Evolutionary conservation across 1,140 invertebrate species (phyloP), one percentile per base, ranked within the genome.

Genomic region (Zaprionus taronus): DNA sequence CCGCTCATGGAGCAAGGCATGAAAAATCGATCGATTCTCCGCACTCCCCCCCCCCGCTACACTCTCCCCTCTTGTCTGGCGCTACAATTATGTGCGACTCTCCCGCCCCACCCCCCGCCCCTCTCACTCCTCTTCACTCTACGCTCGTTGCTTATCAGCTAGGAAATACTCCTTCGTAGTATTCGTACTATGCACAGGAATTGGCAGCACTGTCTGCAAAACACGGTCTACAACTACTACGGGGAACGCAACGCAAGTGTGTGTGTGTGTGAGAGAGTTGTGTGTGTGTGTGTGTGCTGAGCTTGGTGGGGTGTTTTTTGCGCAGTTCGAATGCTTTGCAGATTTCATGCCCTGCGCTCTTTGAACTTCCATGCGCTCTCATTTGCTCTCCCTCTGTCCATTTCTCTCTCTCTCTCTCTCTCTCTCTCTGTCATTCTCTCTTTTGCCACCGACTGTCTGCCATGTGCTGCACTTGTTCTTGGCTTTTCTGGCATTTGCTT

Each of bases 1-100:
- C 68, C 72, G 49, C 72, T 72, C 17, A 26, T 20, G 51, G 31
- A 55, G 49, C 26, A 61, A 47, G 44, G 64, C 77, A 73, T 72
- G 83, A 87, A 91, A 91, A 91, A 91, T 91, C 87, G 87, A 91
- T 91, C 76, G 87, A 91, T 75, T 80, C 44, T 55, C 28, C 22
- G 2, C n/a, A 51, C 55, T 47, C 47, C 17, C 34, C 44, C 47
- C 17, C 34, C 44, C 76, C 61, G 9, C 38, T 36, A 28, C 5
- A 34, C 9, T 51, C n/a, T 22, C 28, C 14, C 60, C 55, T 44
- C 47, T 24, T 22, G 71, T 73, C 79, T 79, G 76, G 67, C 75
- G 71, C 71, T 85, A 84, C 77, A 80, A 80, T 84, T 78, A 84
- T 41, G 38, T 76, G 71, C 41, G 34, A 55, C 53, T 12, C 53